phyloP scores from a whole-genome alignment of 2,797 vertebrate genomes.

The Agapornis canus region DNA sequence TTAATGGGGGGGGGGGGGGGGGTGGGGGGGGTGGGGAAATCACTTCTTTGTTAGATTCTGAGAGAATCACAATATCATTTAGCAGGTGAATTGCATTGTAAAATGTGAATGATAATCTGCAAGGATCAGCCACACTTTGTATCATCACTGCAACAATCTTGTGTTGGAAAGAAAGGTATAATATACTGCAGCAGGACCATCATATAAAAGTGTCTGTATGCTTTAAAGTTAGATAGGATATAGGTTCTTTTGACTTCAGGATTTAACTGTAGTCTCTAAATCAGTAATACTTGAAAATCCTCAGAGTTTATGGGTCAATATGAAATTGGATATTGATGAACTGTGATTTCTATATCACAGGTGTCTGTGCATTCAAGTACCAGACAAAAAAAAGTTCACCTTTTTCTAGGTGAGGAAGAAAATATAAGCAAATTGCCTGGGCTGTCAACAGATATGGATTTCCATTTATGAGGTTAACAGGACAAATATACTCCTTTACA shows the following conservation, averaged over 20 bases:
- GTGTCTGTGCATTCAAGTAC: background rate
- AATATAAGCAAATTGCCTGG: background rate
- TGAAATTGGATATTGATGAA: background rate
- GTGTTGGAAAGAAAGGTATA: background rate
- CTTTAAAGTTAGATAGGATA: background rate
- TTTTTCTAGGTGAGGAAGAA: background rate
- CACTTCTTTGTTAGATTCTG: background rate
- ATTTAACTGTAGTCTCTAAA: background rate
- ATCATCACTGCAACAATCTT: background rate
- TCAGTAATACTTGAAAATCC: background rate
- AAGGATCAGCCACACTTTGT: background rate
- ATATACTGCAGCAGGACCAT: background rate
- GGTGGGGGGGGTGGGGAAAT: too few relatives aligned
- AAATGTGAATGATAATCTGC: background rate
- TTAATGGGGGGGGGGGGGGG: too few relatives aligned
- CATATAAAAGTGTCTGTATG: accelerated
- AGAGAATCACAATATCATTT: background rate
- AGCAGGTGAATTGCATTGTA: background rate
- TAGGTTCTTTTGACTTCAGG: background rate
- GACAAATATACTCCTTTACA: background rate
- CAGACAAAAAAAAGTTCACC: background rate
- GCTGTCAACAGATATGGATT: background rate
- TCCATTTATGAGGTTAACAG: background rate
- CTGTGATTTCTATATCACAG: background rate
- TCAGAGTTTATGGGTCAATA: background rate